These are phyloP conservation scores for Ianthella basta DNA, from an alignment of 37 sponge, comb jelly and placozoan species.

Conservation along the genomic window DNA sequence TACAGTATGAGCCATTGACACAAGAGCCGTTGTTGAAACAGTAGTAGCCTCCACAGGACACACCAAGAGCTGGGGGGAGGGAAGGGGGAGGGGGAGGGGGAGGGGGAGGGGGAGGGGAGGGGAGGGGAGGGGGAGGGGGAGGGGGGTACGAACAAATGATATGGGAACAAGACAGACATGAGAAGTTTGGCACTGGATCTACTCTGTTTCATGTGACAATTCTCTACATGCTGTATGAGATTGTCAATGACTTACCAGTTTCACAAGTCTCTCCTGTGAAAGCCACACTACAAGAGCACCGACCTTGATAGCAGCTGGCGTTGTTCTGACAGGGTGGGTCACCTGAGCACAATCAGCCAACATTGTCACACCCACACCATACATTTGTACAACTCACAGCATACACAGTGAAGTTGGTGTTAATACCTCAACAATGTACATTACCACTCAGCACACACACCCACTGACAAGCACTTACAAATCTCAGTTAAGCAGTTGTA, in stretches of 20 bases:
- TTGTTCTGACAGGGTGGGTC: conserved; percentile 6
- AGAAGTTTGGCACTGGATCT: no score
- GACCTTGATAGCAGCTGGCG: background rate
- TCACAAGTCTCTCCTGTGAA: conserved; percentile 1
- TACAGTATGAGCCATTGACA: background rate
- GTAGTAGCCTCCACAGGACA: conserved; percentile 6
- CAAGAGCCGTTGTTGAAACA: conserved; percentile 19
- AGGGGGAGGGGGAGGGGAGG: no score
- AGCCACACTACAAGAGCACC: background rate
- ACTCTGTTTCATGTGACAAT: no score
- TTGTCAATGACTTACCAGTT: conserved; percentile 1
- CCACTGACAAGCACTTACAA: no score
- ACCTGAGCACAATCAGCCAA: background rate
- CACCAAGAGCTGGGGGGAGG: background rate
- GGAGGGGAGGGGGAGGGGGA: background rate
- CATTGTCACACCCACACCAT: no score
- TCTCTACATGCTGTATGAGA: background rate
- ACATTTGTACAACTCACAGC: no score
- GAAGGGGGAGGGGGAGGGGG: no score
- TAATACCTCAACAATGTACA: no score
- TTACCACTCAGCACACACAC: no score
- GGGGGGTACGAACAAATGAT: background rate
- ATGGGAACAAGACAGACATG: no score
- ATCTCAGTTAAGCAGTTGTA: background rate
- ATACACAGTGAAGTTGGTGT: no score